phyloP scores from a whole-genome alignment of 1,140 invertebrate genomes.

The Danaus plexippus region DNA sequence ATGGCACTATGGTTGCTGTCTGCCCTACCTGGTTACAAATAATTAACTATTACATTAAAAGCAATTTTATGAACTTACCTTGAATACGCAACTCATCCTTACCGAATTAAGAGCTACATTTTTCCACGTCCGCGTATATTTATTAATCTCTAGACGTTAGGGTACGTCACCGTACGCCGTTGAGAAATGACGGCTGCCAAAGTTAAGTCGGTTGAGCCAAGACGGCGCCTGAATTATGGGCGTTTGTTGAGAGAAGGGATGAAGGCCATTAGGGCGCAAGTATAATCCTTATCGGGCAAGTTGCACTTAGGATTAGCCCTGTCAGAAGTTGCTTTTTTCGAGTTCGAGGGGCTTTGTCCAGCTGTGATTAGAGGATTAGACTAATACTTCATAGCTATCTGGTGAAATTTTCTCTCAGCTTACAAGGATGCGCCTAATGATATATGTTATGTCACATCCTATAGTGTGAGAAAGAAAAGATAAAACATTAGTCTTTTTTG shows the following conservation, averaged over 20 bases:
- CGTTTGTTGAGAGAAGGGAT: constrained; percentile 66
- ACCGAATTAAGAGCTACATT: constrained; percentile 63
- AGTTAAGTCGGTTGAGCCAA: constrained; percentile 69
- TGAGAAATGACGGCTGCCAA: constrained; percentile 71
- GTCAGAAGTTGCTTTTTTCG: constrained; percentile 67
- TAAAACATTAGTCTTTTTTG: no score
- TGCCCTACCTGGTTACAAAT: no score
- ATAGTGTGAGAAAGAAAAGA: no score
- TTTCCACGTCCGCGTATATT: constrained; percentile 65
- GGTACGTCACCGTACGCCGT: constrained; percentile 62
- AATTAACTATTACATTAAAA: constrained; percentile 5
- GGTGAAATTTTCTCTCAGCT: constrained; percentile 17
- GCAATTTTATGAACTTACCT: constrained; percentile 19
- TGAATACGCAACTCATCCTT: constrained; percentile 54
- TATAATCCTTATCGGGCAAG: constrained; percentile 68
- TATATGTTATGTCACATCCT: not conserved
- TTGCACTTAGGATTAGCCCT: constrained; percentile 70
- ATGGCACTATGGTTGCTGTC: no score
- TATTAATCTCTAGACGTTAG: constrained; percentile 60
- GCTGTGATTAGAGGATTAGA: constrained; percentile 60
- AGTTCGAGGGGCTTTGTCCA: constrained; percentile 51
- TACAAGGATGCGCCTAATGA: constrained; percentile 11
- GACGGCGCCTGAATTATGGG: constrained; percentile 60
- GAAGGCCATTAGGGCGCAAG: constrained; percentile 64
- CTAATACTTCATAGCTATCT: constrained; percentile 29